Evolutionary conservation across 2,113 vertebrate species (phyloP).

Genomic region (Platysteira castanea): DNA sequence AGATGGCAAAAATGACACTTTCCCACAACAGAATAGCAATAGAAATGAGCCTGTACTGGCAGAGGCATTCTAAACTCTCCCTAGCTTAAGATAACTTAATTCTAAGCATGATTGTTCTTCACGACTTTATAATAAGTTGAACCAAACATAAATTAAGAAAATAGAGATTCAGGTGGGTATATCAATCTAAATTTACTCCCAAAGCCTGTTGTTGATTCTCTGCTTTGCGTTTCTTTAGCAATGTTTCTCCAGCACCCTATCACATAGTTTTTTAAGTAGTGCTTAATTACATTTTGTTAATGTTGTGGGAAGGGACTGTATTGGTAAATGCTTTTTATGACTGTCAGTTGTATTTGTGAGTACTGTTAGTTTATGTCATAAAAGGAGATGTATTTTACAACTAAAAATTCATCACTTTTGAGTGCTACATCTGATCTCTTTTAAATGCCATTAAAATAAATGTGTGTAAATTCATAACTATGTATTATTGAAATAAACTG

Average conservation of each 20-base stretch:
- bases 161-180: not conserved
- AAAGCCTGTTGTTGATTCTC: not conserved
- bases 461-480: not conserved
- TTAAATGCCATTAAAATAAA: not conserved
- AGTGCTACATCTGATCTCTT: not conserved
- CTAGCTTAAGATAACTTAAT: not conserved
- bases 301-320: not conserved
- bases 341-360: not conserved
- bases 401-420: not conserved
- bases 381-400: not conserved
- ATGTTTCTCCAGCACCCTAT: not conserved
- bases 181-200: not conserved
- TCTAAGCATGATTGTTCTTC: not conserved
- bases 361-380: not conserved
- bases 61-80: not conserved
- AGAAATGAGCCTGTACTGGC: conserved; percentile 21
- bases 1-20: conserved; percentile 11
- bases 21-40: not conserved
- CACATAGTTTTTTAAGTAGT: not conserved
- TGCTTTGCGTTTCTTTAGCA: not conserved
- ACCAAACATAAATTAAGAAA: not conserved
- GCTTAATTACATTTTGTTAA: not conserved
- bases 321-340: not conserved
- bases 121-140: not conserved
- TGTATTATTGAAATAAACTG: not conserved